Base-by-base conservation (phyloP, 1,140 invertebrate species). In the Vanessa atalanta region DNA sequence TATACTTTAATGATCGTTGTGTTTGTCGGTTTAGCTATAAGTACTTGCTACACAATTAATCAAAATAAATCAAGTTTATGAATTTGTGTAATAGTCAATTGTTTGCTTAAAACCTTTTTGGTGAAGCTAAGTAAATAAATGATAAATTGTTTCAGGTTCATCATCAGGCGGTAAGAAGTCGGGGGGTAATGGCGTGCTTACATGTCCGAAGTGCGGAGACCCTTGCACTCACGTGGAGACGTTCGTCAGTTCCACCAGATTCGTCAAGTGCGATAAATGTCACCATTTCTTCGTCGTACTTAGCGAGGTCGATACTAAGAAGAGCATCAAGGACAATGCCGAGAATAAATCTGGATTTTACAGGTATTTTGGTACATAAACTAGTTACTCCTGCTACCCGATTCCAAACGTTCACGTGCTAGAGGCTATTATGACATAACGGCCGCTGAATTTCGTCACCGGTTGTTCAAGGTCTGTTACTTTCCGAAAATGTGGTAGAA, bases 231-330 rank as follows among this genome's bases (percentile, higher is more conserved):
- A 99, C 93, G 98, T 99, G 67, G 98, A 99, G 93, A 98, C 98
- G 9, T 98, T 99, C 94, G 97, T 99, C 80, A 98, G 98, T 96
- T 98, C 97, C 55, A 98, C 97, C 16, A 95, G 98, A 80, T 99
- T 99, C 93, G 98, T 99, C 7, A 99, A 99, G 93, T 99, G 98
- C 93, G 98, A 99, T 86, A 99, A 99, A 90, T 99, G 98, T 88
- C 97, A 98, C 91, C 98, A 99, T 92, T 99, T 99, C 93, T 99
- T 99, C 90, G 97, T 99, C n/a, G 97, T 99, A 14, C 94, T 99
- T 55, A 98, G 97, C 74, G 98, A 99, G 85, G 95, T 97, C 57
- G 98, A 99, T 90, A 96, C 96, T 43, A 97, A 98, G 92, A 97
- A 96, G 91, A 96, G 94, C 78, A 91, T 96, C 69, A 98, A 98